Evolutionary conservation across 2,113 vertebrate species (phyloP).

Genomic region (Tyto alba): DNA sequence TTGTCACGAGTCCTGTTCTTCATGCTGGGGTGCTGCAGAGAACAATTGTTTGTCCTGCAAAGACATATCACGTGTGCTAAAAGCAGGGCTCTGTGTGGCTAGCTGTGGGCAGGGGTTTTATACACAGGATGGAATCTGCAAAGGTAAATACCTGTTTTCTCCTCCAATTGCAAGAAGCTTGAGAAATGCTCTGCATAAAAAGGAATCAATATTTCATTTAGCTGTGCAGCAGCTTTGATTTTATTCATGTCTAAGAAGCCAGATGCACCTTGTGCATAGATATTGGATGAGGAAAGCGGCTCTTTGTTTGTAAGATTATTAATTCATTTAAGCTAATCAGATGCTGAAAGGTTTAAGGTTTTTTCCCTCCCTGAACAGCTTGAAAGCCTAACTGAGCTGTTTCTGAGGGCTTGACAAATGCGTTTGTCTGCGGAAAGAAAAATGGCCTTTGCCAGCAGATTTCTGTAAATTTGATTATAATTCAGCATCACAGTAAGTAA

Average conservation of each 20-base stretch:
- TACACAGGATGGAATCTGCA: slow-evolving; percentile 73
- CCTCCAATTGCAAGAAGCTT: not conserved
- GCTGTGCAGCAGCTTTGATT: not conserved
- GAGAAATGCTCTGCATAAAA: not conserved
- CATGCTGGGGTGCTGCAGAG: slow-evolving; percentile 75
- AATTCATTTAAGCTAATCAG: slow-evolving; percentile 39
- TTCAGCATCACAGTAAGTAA: slow-evolving; percentile 17
- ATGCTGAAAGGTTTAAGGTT: slow-evolving; percentile 10
- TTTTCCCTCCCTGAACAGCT: not conserved
- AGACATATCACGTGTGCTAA: slow-evolving; percentile 68
- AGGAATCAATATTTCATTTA: not conserved
- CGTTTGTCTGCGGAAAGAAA: slow-evolving; percentile 5
- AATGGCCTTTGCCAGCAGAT: slow-evolving; percentile 24
- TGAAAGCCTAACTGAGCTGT: slow-evolving; percentile 1
- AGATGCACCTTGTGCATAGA: not conserved
- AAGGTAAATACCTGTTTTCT: slow-evolving; percentile 67
- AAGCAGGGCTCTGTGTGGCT: slow-evolving; percentile 74
- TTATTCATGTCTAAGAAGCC: not conserved
- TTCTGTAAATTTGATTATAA: slow-evolving; percentile 17
- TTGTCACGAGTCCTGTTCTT: slow-evolving; percentile 83
- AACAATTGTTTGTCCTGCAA: slow-evolving; percentile 81
- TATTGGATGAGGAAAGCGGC: not conserved
- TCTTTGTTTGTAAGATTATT: slow-evolving; percentile 31
- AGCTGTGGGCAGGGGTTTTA: slow-evolving; percentile 80
- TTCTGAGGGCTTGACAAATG: slow-evolving; percentile 48